Evolutionary conservation across 2,113 vertebrate species (phyloP).

Genomic region (Labeo catla): DNA sequence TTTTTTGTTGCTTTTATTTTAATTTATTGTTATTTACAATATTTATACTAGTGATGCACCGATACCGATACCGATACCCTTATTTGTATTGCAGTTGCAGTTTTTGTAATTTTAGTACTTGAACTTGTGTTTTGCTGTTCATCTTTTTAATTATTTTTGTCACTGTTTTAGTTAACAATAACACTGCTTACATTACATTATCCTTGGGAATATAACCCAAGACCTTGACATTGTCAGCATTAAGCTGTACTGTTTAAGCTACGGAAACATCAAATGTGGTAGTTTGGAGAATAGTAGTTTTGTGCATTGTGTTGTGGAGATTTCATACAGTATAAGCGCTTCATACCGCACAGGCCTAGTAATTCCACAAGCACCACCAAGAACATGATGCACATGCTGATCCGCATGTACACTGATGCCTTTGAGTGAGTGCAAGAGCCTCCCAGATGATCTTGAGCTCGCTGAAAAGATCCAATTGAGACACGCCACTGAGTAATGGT

Average conservation of each 20-base stretch:
- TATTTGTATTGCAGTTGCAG: neutral
- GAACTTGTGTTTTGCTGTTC: neutral
- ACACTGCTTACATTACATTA: neutral
- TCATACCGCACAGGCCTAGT: neutral
- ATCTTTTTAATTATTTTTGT: neutral
- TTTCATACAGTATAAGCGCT: neutral
- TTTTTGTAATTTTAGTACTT: neutral
- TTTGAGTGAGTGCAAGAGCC: conserved; percentile 41
- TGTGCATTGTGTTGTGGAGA: no score
- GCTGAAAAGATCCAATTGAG: conserved; percentile 49
- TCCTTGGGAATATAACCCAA: neutral
- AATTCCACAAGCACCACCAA: neutral
- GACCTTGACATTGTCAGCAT: neutral
- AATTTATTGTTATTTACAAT: no score
- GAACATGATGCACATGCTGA: conserved; percentile 22
- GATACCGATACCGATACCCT: no score
- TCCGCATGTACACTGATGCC: conserved; percentile 12
- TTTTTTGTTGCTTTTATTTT: neutral
- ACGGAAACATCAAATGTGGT: no score
- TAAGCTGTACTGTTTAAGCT: neutral
- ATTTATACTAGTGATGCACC: no score
- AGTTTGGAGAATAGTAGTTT: no score
- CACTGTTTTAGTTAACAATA: neutral
- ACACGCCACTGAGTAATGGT: conserved; percentile 43
- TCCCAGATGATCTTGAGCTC: conserved; percentile 47